phyloP scores from a whole-genome alignment of 2,797 vertebrate species.

The Rhinoraja longicauda region DNA sequence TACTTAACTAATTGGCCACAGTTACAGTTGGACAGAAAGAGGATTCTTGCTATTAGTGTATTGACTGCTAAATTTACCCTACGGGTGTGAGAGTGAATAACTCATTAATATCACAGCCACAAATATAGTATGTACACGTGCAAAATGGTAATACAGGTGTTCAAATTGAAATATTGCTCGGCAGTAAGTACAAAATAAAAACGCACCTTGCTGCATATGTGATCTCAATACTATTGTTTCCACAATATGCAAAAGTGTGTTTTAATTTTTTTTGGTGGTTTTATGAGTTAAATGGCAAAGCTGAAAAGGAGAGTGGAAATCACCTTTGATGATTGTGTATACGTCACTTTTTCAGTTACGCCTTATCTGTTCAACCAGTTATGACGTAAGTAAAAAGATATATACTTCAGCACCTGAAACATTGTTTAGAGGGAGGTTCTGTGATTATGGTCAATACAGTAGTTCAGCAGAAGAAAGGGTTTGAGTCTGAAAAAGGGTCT shows the following conservation, averaged over 20 bases:
- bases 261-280: neutral
- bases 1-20: neutral
- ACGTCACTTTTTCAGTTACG: too few relatives aligned
- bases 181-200: neutral
- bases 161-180: neutral
- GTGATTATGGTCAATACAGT: neutral
- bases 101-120: neutral
- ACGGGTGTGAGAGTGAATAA: neutral
- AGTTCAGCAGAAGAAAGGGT: neutral
- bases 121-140: neutral
- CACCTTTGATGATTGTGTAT: neutral
- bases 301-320: neutral
- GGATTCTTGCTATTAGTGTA: neutral
- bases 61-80: constrained; percentile 13
- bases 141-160: neutral
- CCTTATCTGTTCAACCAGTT: neutral
- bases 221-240: neutral
- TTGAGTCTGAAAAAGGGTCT: too few relatives aligned
- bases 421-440: neutral
- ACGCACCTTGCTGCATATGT: neutral
- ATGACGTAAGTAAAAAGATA: neutral
- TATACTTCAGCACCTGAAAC: neutral
- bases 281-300: neutral
- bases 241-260: neutral
- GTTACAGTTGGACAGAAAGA: neutral